Evolutionary conservation across 2,797 vertebrate genomes (phyloP).

Genomic region (Rhynchonycteris naso): DNA sequence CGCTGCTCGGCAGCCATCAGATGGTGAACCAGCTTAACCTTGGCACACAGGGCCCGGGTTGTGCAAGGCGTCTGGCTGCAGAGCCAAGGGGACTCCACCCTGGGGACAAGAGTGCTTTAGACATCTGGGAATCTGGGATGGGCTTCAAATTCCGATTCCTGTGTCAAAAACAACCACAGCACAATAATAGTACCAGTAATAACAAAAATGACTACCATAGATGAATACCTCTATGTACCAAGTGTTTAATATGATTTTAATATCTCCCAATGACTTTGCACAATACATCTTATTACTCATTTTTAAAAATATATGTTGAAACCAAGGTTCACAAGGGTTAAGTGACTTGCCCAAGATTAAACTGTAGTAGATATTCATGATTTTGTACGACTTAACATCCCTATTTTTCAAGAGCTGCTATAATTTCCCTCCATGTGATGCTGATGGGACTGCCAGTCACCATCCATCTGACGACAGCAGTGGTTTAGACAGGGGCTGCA

Average conservation of each 20-base stretch:
- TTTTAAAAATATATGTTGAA: not conserved
- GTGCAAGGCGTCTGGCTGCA: constrained; percentile 76
- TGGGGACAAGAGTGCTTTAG: constrained; percentile 75
- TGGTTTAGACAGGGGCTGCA: not conserved
- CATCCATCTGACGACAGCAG: not conserved
- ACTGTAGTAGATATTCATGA: not conserved
- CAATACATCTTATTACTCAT: not conserved
- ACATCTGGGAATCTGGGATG: constrained; percentile 74
- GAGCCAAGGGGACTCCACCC: constrained; percentile 81
- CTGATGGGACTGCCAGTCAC: not conserved
- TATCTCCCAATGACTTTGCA: not conserved
- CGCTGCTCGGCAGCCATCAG: constrained; percentile 38
- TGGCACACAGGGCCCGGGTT: constrained; percentile 52
- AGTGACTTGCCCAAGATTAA: not conserved
- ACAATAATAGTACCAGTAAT: constrained; percentile 46
- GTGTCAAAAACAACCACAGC: constrained; percentile 61
- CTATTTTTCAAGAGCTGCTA: not conserved
- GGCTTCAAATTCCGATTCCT: constrained; percentile 46
- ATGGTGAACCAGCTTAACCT: constrained; percentile 82
- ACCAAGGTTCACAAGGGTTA: not conserved
- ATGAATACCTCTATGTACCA: not conserved
- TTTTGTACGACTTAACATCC: not conserved
- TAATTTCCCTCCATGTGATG: not conserved
- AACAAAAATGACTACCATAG: constrained; percentile 7
- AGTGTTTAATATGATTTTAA: constrained; percentile 13